Conservation (phyloP, 2,797 vertebrate species). For the Prunella strophiata region DNA sequence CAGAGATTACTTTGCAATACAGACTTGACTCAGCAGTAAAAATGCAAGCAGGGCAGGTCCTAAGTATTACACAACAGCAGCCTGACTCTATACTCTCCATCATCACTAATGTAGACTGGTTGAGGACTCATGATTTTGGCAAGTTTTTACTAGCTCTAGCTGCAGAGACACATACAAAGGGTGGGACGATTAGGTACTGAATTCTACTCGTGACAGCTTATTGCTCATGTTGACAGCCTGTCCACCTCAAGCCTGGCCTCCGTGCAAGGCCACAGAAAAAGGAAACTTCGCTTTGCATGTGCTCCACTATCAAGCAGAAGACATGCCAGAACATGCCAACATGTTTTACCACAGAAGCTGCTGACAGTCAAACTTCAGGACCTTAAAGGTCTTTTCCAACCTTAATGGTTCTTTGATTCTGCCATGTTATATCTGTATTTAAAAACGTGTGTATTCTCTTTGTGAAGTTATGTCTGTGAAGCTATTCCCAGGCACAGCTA, state of each 20-base stretch:
- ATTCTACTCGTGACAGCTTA: background rate
- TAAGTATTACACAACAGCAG: background rate
- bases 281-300: background rate
- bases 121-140: background rate
- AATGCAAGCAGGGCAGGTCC: background rate
- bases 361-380: background rate
- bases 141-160: background rate
- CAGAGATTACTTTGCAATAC: background rate
- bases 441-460: background rate
- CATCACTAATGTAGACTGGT: background rate
- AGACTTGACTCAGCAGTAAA: background rate
- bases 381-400: background rate
- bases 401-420: background rate
- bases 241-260: background rate
- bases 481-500: background rate
- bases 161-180: background rate
- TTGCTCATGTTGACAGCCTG: background rate
- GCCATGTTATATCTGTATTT: background rate
- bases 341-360: background rate
- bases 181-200: background rate
- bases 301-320: background rate
- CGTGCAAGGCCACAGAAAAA: background rate
- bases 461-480: background rate
- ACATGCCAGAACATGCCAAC: background rate
- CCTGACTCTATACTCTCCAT: background rate